Conservation (phyloP, 2,113 vertebrate genomes). For the Anthoscopus minutus region DNA sequence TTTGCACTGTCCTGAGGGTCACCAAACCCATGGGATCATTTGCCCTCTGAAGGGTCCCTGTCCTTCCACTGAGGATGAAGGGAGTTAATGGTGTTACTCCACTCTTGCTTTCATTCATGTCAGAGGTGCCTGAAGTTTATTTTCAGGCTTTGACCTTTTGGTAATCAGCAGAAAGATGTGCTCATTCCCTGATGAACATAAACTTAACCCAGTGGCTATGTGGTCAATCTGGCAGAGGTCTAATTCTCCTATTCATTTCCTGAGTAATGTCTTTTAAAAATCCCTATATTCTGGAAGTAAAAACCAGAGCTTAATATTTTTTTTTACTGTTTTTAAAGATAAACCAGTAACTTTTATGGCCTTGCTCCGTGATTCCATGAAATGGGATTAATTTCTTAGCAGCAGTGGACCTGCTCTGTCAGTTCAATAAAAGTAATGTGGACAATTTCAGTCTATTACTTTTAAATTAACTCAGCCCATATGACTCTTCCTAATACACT, state of each 20-base stretch:
- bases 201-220: background rate
- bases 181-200: background rate
- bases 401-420: slow-evolving; percentile 6
- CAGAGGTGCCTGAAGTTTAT: background rate
- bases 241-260: background rate
- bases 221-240: background rate
- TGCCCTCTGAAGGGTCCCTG: background rate
- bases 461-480: slow-evolving; percentile 66
- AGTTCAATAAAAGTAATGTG: slow-evolving; percentile 60
- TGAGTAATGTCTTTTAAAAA: background rate
- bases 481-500: slow-evolving; percentile 52
- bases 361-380: background rate
- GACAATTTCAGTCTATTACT: slow-evolving; percentile 66
- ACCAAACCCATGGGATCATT: background rate
- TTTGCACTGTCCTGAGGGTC: background rate
- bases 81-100: background rate
- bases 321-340: slow-evolving; percentile 22
- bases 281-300: background rate
- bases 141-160: background rate
- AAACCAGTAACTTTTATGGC: background rate
- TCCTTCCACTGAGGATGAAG: background rate
- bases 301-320: background rate
- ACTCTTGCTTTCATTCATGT: rapidly evolving
- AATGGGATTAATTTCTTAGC: slow-evolving; percentile 31
- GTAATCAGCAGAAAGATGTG: background rate